A percentile compares a stretch with the other conserved stretches of the same genome.
Evolutionary conservation across 2,888 invertebrate species (phyloP).

Genomic region (Cotesia congregata): DNA sequence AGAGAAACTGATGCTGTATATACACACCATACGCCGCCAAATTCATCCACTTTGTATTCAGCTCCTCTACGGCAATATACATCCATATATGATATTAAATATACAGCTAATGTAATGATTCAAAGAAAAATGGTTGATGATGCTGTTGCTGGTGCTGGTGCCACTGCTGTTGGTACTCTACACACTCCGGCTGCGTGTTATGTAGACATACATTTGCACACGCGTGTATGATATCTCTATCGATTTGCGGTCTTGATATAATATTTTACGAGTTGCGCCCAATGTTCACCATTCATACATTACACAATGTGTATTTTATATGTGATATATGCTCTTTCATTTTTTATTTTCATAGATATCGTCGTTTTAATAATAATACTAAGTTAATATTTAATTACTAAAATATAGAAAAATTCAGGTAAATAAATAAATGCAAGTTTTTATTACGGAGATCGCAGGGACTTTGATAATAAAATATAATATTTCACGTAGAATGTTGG

Average conservation of each 20-base stretch:
- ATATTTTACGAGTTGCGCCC: conserved; percentile 36
- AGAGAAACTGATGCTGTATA: conserved; percentile 44
- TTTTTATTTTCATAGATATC: conserved; percentile 1
- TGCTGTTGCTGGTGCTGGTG: neutral
- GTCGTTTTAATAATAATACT: neutral
- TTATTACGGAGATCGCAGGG: neutral
- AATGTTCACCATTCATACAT: conserved; percentile 28
- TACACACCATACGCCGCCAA: neutral
- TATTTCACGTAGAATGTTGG: neutral
- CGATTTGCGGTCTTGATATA: conserved; percentile 39
- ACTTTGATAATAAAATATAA: neutral
- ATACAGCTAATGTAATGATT: conserved; percentile 18
- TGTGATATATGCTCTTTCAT: neutral
- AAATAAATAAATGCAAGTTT: neutral
- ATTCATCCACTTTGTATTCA: neutral
- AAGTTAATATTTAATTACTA: neutral
- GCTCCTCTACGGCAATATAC: neutral
- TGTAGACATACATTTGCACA: conserved; percentile 44
- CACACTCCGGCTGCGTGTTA: conserved; percentile 36
- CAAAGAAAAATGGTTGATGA: conserved; percentile 44
- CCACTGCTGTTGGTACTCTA: conserved; percentile 23
- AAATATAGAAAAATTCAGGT: neutral
- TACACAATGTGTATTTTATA: conserved; percentile 9
- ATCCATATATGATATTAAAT: conserved; percentile 4
- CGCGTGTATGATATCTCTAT: conserved; percentile 35